These are phyloP conservation scores for Sphaerodactylus townsendi DNA, from an alignment of 2,113 vertebrate species.

Conservation along the genomic window DNA sequence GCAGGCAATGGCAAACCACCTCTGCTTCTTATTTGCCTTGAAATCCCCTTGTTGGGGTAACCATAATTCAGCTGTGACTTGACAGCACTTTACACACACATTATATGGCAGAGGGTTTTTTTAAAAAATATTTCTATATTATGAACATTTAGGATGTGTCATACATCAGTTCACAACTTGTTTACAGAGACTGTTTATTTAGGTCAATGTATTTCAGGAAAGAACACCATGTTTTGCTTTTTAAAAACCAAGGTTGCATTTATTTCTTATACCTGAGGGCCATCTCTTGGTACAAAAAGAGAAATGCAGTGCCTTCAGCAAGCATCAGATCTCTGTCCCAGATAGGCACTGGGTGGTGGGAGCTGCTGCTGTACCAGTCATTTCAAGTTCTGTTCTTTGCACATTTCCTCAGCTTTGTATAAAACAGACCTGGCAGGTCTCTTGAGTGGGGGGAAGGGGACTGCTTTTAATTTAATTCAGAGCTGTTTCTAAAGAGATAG, in stretches of 20 bases:
- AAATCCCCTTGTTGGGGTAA: no score
- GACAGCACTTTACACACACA: no score
- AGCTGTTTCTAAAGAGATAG: background rate
- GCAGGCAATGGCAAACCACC: no score
- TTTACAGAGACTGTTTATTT: background rate
- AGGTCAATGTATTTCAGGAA: background rate
- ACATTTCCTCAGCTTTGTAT: background rate
- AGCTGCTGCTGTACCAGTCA: background rate
- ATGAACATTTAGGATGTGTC: background rate
- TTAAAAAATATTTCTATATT: background rate
- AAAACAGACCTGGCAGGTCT: background rate
- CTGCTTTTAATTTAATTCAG: background rate
- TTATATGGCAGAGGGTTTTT: no score
- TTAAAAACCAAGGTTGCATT: background rate
- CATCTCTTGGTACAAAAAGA: conserved; percentile 45
- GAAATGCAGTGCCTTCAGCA: conserved; percentile 24
- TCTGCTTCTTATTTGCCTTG: no score
- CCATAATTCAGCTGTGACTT: no score
- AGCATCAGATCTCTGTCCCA: background rate
- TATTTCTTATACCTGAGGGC: conserved; percentile 51
- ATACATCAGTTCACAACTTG: no score
- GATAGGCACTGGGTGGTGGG: no score
- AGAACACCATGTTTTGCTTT: background rate
- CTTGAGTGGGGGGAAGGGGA: no score
- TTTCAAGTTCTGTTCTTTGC: background rate